Conservation (phyloP, 2,888 invertebrate species). For the Drosophila pseudotalamancana region DNA sequence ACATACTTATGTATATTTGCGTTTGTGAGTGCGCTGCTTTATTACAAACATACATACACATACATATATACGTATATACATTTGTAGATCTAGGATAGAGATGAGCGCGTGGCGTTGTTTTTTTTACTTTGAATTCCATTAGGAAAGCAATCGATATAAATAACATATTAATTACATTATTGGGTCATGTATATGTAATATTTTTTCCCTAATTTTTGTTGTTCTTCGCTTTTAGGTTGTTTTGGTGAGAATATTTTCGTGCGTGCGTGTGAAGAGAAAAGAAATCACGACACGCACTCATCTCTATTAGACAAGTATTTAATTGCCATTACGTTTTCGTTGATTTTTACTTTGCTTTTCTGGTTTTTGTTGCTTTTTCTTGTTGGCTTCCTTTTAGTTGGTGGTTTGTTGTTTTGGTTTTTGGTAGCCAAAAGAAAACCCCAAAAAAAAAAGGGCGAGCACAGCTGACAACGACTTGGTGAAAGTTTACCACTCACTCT, state of each 20-base stretch:
- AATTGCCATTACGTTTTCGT: conserved; percentile 51
- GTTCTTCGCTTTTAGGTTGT: too few species aligned
- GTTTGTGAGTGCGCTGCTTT: background rate
- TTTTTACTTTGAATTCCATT: too few species aligned
- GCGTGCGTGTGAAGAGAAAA: conserved; percentile 3
- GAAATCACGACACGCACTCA: background rate
- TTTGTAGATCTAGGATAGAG: conserved; percentile 2
- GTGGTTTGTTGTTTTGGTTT: conserved; percentile 52
- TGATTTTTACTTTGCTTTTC: conserved; percentile 15
- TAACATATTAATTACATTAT: too few species aligned
- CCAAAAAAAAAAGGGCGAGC: conserved; percentile 53
- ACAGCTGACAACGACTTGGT: conserved; percentile 70
- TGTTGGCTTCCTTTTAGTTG: conserved; percentile 30
- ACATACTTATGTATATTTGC: conserved; percentile 1
- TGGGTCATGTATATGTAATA: too few species aligned
- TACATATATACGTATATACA: background rate
- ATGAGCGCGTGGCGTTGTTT: background rate
- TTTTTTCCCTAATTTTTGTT: too few species aligned
- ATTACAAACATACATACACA: background rate
- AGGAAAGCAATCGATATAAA: too few species aligned
- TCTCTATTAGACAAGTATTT: conserved; percentile 33
- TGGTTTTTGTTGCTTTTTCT: conserved; percentile 19
- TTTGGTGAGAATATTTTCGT: background rate
- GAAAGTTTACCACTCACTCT: conserved; percentile 50
- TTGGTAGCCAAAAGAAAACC: conserved; percentile 25